Conservation (phyloP, 2,797 vertebrate species). For the Fringilla coelebs region DNA sequence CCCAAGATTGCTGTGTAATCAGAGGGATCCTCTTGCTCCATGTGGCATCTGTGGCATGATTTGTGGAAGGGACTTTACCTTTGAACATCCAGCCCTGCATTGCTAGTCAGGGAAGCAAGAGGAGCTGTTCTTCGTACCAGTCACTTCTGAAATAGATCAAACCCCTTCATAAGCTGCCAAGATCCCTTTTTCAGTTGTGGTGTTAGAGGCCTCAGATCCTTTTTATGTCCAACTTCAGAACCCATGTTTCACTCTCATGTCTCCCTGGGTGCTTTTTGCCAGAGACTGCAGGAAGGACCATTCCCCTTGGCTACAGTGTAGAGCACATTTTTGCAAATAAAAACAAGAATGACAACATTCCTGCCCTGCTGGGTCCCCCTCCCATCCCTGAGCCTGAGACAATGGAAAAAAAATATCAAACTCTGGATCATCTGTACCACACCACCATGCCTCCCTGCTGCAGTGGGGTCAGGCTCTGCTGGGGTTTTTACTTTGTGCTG, state of each 20-base stretch:
- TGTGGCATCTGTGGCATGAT: not conserved
- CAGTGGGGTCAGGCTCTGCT: not conserved
- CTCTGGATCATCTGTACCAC: not conserved
- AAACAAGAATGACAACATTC: not conserved
- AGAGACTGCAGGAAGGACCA: not conserved
- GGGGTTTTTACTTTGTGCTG: not conserved
- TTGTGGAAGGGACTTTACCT: no score
- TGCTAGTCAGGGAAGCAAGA: not conserved
- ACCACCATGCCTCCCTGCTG: accelerated
- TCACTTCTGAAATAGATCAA: not conserved
- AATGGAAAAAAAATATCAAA: not conserved
- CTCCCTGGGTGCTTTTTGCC: not conserved
- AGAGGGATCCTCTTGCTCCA: not conserved
- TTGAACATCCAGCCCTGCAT: not conserved
- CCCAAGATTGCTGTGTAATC: accelerated
- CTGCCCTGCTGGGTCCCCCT: accelerated
- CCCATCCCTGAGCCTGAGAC: not conserved
- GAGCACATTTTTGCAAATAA: not conserved
- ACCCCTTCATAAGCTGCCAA: not conserved
- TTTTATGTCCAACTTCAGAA: not conserved
- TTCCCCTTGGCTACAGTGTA: not conserved
- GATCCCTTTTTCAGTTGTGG: not conserved
- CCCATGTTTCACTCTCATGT: not conserved
- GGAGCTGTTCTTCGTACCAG: not conserved
- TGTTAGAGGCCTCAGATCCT: not conserved